These are phyloP conservation scores for Aelia acuminata DNA, from an alignment of 2,888 invertebrate species.

Conservation along the genomic window DNA sequence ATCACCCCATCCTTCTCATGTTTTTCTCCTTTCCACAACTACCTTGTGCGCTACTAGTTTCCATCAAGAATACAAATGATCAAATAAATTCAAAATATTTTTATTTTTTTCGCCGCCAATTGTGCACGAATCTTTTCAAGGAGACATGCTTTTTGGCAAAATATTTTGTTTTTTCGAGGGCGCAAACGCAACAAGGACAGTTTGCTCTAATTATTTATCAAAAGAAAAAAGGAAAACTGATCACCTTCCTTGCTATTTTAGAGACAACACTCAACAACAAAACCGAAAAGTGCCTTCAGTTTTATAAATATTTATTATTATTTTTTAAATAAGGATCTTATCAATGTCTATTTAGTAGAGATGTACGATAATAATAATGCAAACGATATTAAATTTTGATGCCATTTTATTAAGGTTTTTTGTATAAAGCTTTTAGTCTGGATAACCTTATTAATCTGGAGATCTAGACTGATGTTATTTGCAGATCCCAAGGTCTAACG, in stretches of 20 bases:
- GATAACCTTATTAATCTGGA: too few relatives aligned
- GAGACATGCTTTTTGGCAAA: neutral
- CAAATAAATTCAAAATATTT: neutral
- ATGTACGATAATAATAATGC: too few relatives aligned
- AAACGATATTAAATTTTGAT: too few relatives aligned
- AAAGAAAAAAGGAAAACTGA: neutral
- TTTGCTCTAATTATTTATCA: neutral
- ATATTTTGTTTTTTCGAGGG: neutral
- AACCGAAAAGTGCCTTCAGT: neutral
- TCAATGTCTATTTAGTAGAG: too few relatives aligned
- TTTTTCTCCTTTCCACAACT: neutral
- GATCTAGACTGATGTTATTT: too few relatives aligned
- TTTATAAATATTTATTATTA: too few relatives aligned
- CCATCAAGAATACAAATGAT: neutral
- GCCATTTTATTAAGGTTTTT: too few relatives aligned
- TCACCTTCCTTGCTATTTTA: neutral
- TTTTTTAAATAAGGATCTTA: too few relatives aligned
- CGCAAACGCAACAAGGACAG: neutral
- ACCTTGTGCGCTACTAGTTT: neutral
- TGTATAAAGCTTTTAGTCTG: too few relatives aligned
- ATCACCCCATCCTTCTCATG: constrained; percentile 12
- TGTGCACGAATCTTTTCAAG: too few relatives aligned
- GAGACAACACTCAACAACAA: neutral
- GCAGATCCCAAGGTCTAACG: too few relatives aligned
- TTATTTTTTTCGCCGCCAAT: too few relatives aligned